Base-by-base conservation (phyloP, 2,113 vertebrate species). In the Callithrix jacchus region DNA sequence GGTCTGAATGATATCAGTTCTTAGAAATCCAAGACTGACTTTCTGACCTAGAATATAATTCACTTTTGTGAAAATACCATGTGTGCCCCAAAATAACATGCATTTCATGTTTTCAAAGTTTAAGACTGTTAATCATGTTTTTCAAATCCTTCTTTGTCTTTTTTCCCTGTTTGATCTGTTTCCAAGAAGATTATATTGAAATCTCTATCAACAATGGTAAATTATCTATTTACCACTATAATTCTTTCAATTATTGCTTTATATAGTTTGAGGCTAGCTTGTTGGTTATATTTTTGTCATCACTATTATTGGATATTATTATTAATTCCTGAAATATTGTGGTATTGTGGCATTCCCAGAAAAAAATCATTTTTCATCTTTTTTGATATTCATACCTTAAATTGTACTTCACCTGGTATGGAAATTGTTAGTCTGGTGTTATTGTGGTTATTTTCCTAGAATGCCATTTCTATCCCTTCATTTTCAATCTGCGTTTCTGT, bases 301-400 rank as follows among this genome's bases (percentile, higher is more conserved):
- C 64, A 77, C 49, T 87, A 92, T 93, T 96, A 77, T 30, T n/a
- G n/a, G n/a, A n/a, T n/a, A n/a, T n/a, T n/a, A n/a, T n/a, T n/a
- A n/a, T n/a, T n/a, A n/a, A n/a, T n/a, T 96, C 96, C 93, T 85
- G 87, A 94, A 97, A 98, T 95, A 91, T 7, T 88, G 73, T 56
- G 5, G 27, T 80, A 80, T 56, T 89, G 35, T 56, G 21, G 20
- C 49, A 91, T 87, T 97, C 95, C 64, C 49, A 93, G 93, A 97
- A 89, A 94, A 91, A 66, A 49, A 93, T 77, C 37, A 42, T 16
- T 80, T 87, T 93, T 89, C 79, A 90, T 83, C 68, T 58, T 77
- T 86, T 91, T 93, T 77, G 68, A 71, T 71, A 52, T 56, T 92
- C 58, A 68, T 52, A 68, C 45, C 96, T 92, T 96, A 92, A 97